Percentiles rank a stretch among this genome's conserved stretches.
Conservation (phyloP, 2,113 vertebrate species). For the Notechis scutatus region DNA sequence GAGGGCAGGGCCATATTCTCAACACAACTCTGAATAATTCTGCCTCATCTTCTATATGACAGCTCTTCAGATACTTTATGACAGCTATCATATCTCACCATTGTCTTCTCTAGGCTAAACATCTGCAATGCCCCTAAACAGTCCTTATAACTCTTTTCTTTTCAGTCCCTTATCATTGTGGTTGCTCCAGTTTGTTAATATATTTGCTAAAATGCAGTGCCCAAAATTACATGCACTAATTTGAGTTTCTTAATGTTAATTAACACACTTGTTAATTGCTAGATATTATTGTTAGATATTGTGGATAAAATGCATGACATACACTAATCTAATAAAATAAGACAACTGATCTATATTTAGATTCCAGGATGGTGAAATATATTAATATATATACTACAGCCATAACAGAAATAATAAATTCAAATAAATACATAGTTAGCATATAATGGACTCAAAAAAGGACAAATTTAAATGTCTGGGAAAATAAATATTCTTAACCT, state of each 20-base stretch:
- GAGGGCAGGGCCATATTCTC: background rate
- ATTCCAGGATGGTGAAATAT: background rate
- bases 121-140: background rate
- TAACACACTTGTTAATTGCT: background rate
- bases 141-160: background rate
- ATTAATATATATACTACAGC: background rate
- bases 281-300: background rate
- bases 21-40: background rate
- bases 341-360: background rate
- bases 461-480: background rate
- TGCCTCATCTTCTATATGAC: background rate
- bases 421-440: background rate
- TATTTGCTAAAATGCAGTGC: background rate
- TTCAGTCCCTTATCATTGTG: background rate
- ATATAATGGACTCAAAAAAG: background rate
- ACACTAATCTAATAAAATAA: background rate
- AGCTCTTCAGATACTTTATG: background rate
- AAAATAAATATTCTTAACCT: background rate
- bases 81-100: background rate
- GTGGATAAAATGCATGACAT: background rate
- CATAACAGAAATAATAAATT: background rate
- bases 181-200: background rate
- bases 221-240: background rate
- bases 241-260: background rate
- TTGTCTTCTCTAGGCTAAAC: background rate